Evolutionary conservation across 2,113 vertebrate genomes (phyloP).

Genomic region (Triplophysa siluroides): DNA sequence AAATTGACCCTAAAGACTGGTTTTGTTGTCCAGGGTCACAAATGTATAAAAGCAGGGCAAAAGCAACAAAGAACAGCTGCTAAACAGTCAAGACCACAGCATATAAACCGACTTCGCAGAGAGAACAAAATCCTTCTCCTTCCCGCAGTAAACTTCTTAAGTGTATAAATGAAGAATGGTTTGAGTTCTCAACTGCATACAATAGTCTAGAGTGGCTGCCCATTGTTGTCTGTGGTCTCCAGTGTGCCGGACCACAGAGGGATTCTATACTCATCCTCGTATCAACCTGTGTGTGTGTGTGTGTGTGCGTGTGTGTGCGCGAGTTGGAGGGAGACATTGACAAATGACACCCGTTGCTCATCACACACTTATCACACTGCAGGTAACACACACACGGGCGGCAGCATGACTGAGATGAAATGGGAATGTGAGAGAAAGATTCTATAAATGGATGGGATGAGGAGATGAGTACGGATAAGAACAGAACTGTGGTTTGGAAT

Average conservation of each 20-base stretch:
- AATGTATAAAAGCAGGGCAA: neutral
- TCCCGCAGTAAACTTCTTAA: neutral
- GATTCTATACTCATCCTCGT: constrained; percentile 33
- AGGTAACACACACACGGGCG: constrained; percentile 69
- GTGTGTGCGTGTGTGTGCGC: constrained; percentile 32
- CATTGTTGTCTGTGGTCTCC: constrained; percentile 30
- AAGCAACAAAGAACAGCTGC: constrained; percentile 2
- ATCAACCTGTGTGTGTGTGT: constrained; percentile 12
- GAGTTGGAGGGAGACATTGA: constrained; percentile 65
- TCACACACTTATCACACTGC: constrained; percentile 76
- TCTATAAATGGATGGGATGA: constrained; percentile 66
- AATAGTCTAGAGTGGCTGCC: constrained; percentile 5
- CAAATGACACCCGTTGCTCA: constrained; percentile 72
- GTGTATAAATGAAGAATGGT: neutral
- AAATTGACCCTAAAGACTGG: no score
- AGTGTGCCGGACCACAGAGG: constrained; percentile 17
- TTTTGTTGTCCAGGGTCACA: no score
- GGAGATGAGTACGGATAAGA: constrained; percentile 58
- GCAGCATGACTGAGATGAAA: constrained; percentile 75
- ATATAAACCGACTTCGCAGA: neutral
- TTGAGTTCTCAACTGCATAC: neutral
- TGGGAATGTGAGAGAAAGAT: constrained; percentile 75
- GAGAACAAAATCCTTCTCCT: neutral
- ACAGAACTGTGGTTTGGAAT: constrained; percentile 62
- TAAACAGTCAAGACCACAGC: neutral